A percentile compares a stretch with the other conserved stretches of the same genome.
Evolutionary conservation across 2,888 invertebrate species (phyloP).

Genomic region (Schizotus pectinicornis): DNA sequence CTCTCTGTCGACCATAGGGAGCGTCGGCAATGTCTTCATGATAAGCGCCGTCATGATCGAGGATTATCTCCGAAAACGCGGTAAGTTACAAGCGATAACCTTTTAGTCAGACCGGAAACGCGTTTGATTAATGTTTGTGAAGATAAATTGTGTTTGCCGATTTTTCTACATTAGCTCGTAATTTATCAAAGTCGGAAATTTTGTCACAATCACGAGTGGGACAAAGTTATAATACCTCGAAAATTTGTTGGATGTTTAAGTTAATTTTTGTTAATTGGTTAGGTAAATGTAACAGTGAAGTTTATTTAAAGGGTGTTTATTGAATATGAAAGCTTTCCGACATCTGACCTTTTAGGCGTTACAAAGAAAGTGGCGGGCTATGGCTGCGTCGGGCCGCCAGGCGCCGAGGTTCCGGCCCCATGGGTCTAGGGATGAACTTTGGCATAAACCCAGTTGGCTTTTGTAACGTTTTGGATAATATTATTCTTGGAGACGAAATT

Average conservation of each 20-base stretch:
- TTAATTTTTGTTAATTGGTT: no score
- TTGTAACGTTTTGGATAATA: no score
- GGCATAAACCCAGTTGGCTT: no score
- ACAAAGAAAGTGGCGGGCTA: no score
- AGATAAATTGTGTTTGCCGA: not conserved
- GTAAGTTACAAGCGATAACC: slow-evolving; percentile 53
- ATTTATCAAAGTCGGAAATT: slow-evolving; percentile 6
- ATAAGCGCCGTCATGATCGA: slow-evolving; percentile 77
- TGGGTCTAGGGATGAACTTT: no score
- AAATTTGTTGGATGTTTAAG: not conserved
- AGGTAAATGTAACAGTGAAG: no score
- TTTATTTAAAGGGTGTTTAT: no score
- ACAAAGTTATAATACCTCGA: not conserved
- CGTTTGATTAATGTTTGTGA: not conserved
- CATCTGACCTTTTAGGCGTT: no score
- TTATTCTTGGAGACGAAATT: no score
- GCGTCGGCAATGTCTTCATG: slow-evolving; percentile 78
- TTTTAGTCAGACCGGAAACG: not conserved
- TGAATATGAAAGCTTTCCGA: no score
- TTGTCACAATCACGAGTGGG: not conserved
- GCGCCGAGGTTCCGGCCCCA: no score
- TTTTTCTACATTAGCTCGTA: not conserved
- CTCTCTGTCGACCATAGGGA: slow-evolving; percentile 69
- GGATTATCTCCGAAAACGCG: slow-evolving; percentile 71
- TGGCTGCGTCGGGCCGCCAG: no score